Conservation (phyloP, 2,888 invertebrate species). For the Tenthredo notha region DNA sequence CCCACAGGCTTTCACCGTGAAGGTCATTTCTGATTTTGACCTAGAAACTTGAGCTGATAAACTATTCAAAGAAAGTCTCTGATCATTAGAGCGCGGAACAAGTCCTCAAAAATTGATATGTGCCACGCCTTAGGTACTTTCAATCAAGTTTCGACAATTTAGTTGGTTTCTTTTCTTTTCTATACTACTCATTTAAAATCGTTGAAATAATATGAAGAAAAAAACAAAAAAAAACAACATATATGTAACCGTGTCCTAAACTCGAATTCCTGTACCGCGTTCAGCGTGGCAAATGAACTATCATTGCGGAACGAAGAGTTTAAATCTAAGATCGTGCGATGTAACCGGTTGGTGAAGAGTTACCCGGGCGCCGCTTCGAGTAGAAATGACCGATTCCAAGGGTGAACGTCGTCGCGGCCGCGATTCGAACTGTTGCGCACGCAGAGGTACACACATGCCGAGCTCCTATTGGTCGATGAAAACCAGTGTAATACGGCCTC, state of each 20-base stretch:
- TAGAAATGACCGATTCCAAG: slow-evolving; percentile 50
- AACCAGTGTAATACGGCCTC: slow-evolving; percentile 39
- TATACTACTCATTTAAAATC: neutral
- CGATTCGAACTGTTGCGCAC: slow-evolving; percentile 48
- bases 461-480: slow-evolving; percentile 22
- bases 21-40: slow-evolving; percentile 40
- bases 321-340: neutral
- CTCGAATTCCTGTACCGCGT: neutral
- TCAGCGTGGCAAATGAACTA: neutral
- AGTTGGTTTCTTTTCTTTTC: neutral
- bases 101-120: slow-evolving; percentile 1
- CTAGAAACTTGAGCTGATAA: slow-evolving; percentile 25
- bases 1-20: slow-evolving; percentile 27
- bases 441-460: slow-evolving; percentile 50
- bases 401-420: slow-evolving; percentile 30
- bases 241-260: neutral
- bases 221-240: neutral
- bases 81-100: neutral
- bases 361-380: slow-evolving; percentile 14
- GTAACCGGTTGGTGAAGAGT: slow-evolving; percentile 10
- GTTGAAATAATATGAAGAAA: neutral
- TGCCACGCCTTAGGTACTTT: slow-evolving; percentile 30
- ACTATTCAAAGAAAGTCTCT: neutral
- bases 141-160: neutral
- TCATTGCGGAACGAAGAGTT: neutral